Percentiles rank a stretch among this genome's conserved stretches.
These are phyloP conservation scores for Euborellia annulipes DNA, from an alignment of 1,140 invertebrate genomes.

Conservation along the genomic window DNA sequence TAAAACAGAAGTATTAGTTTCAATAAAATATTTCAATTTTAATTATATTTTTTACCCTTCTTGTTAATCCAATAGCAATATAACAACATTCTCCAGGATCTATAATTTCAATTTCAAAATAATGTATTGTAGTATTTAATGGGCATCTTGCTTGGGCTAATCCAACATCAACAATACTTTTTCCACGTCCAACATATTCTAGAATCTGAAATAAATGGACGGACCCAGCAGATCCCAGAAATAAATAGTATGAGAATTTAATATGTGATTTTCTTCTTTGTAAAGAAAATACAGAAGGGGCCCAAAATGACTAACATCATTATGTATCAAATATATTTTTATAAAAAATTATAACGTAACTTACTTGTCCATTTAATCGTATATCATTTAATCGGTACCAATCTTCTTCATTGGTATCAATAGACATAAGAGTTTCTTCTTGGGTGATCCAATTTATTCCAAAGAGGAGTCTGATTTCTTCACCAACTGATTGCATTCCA, in stretches of 20 bases:
- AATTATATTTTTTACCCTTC: slow-evolving; percentile 24
- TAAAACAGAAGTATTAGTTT: not conserved
- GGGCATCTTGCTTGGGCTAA: slow-evolving; percentile 37
- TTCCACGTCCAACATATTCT: slow-evolving; percentile 38
- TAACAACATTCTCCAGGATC: slow-evolving; percentile 41
- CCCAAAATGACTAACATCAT: no score
- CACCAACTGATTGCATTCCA: slow-evolving; percentile 37
- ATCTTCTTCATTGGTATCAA: slow-evolving; percentile 37
- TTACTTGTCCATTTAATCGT: slow-evolving; percentile 33
- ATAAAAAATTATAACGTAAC: slow-evolving; percentile 8
- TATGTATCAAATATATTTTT: no score
- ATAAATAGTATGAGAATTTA: no score
- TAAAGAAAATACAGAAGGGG: no score
- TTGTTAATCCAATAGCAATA: slow-evolving; percentile 40
- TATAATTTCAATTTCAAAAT: slow-evolving; percentile 42
- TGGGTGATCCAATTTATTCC: slow-evolving; percentile 6
- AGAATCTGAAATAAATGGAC: slow-evolving; percentile 27
- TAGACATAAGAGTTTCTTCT: slow-evolving; percentile 33
- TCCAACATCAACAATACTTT: slow-evolving; percentile 38
- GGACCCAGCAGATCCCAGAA: no score
- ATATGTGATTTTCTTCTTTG: no score
- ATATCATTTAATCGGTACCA: slow-evolving; percentile 38
- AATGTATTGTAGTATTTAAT: slow-evolving; percentile 36
- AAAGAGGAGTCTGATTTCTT: slow-evolving; percentile 27
- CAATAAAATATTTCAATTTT: not conserved